A percentile compares a stretch with the other conserved stretches of the same genome.
These are phyloP conservation scores for Tupaia chinensis DNA, from an alignment of 2,113 vertebrate species.

Conservation along the genomic window DNA sequence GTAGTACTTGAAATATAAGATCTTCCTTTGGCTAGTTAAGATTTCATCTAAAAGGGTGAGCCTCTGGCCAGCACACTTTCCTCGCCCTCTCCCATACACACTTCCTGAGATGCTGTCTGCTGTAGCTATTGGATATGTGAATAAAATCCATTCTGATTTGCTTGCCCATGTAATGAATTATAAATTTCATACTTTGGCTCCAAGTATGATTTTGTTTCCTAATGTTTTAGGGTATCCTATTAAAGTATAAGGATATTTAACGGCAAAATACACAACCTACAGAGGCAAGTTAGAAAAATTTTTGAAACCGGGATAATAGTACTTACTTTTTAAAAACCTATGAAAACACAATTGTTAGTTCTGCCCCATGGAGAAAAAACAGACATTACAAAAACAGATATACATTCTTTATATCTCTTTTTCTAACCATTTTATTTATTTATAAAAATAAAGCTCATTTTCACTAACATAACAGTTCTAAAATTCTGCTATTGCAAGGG, in stretches of 20 bases:
- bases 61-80: accelerated
- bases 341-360: background rate
- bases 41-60: background rate
- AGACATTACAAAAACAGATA: background rate
- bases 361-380: accelerated
- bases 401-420: background rate
- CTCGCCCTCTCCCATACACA: background rate
- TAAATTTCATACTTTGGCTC: background rate
- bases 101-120: background rate
- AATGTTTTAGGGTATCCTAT: background rate
- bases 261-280: background rate
- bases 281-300: background rate
- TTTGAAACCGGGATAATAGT: background rate
- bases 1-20: background rate
- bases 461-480: background rate
- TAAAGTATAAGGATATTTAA: background rate
- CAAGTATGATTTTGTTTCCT: background rate
- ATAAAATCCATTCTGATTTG: background rate
- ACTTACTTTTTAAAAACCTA: background rate
- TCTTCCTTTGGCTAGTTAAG: background rate
- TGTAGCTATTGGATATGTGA: background rate
- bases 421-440: constrained; percentile 39
- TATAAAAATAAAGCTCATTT: constrained; percentile 41
- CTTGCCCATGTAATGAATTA: background rate
- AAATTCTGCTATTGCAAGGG: background rate